Conservation (phyloP, 2,113 vertebrate genomes). For the Oryzias melastigma region DNA sequence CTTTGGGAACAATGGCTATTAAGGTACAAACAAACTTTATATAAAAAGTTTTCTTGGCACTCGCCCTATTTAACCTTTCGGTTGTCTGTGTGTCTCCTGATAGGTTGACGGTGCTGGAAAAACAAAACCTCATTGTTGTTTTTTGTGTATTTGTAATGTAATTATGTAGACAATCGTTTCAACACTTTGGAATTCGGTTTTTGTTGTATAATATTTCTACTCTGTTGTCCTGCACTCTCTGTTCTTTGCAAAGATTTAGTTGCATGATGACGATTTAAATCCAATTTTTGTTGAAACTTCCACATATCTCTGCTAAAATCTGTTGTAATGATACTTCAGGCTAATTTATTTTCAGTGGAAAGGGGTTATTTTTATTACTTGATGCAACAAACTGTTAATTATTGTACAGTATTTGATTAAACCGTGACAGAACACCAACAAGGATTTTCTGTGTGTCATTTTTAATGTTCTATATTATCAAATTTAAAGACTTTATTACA, state of each 20-base stretch:
- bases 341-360: conserved; percentile 63
- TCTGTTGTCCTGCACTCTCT: conserved; percentile 40
- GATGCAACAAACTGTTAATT: conserved; percentile 41
- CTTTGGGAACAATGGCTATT: conserved; percentile 74
- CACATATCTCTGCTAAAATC: conserved; percentile 27
- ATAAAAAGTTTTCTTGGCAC: neutral
- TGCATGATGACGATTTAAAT: conserved; percentile 20
- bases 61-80: neutral
- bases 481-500: too few relatives aligned
- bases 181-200: conserved; percentile 13
- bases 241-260: conserved; percentile 7
- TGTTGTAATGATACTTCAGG: conserved; percentile 10
- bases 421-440: conserved; percentile 16
- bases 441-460: conserved; percentile 2
- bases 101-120: conserved; percentile 61
- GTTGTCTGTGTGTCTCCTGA: conserved; percentile 10
- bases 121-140: conserved; percentile 11
- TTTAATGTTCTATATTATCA: neutral
- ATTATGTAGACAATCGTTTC: conserved; percentile 21
- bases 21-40: conserved; percentile 58
- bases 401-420: conserved; percentile 69
- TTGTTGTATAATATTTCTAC: conserved; percentile 8
- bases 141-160: conserved; percentile 29
- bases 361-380: conserved; percentile 33
- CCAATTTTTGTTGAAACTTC: conserved; percentile 15